Percentiles rank a stretch among this genome's conserved stretches.
These are phyloP conservation scores for Tinea semifulvella DNA, from an alignment of 2,888 invertebrate species.

Conservation along the genomic window DNA sequence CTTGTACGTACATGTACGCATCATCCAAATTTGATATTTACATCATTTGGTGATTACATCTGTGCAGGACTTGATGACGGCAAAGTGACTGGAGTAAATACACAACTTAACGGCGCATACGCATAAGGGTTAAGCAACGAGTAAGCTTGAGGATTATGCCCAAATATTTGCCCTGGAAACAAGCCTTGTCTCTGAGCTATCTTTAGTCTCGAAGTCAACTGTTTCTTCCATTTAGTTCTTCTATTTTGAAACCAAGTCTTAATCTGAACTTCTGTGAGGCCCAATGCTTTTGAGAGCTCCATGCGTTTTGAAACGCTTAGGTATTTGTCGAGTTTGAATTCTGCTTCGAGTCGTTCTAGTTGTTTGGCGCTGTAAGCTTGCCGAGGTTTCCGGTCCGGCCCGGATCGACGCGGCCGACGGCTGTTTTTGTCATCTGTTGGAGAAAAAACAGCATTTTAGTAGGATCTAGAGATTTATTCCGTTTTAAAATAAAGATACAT, in stretches of 20 bases:
- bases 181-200: constrained; percentile 88
- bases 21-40: too few species aligned
- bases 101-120: constrained; percentile 67
- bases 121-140: constrained; percentile 71
- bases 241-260: constrained; percentile 98
- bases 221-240: constrained; percentile 97
- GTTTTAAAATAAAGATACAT: too few species aligned
- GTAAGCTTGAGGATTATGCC: constrained; percentile 68
- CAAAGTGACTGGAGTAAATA: constrained; percentile 65
- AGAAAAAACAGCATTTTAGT: not conserved
- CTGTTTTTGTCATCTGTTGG: constrained; percentile 79
- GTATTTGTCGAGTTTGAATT: constrained; percentile 96
- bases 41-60: too few species aligned
- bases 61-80: constrained; percentile 24
- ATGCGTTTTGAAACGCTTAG: constrained; percentile 94
- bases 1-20: too few species aligned
- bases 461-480: too few species aligned
- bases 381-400: constrained; percentile 91
- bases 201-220: constrained; percentile 88
- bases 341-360: constrained; percentile 88
- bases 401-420: constrained; percentile 84
- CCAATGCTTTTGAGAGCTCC: constrained; percentile 89
- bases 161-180: constrained; percentile 75
- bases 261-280: constrained; percentile 93
- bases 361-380: constrained; percentile 97